Conservation (phyloP, 2,888 invertebrate species). For the Drosophila macrothrix region DNA sequence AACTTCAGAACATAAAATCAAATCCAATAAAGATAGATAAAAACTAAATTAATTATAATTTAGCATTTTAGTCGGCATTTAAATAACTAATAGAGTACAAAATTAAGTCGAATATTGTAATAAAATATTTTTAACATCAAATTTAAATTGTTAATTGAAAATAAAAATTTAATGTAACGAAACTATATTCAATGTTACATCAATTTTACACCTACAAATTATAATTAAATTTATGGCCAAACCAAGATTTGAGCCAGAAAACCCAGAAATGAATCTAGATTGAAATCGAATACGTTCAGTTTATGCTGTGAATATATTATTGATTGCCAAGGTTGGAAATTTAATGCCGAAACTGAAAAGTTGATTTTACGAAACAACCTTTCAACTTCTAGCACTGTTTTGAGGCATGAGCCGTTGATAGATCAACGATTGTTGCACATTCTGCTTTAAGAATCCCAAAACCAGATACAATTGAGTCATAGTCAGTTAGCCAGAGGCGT, state of each 20-base stretch:
- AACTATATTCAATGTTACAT: neutral
- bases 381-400: slow-evolving; percentile 13
- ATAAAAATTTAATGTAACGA: neutral
- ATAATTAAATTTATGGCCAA: neutral
- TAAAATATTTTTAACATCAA: neutral
- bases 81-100: no score
- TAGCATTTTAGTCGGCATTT: neutral
- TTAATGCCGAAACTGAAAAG: slow-evolving; percentile 21
- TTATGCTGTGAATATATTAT: neutral
- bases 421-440: slow-evolving; percentile 26
- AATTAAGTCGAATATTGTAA: neutral
- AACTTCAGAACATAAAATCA: neutral
- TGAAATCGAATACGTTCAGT: slow-evolving; percentile 10
- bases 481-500: slow-evolving; percentile 6
- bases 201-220: neutral
- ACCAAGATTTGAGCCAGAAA: neutral
- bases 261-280: slow-evolving; percentile 5
- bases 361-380: slow-evolving; percentile 15
- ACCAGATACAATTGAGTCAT: slow-evolving; percentile 47
- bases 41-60: neutral
- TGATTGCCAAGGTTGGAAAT: slow-evolving; percentile 25
- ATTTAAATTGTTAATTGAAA: neutral
- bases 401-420: slow-evolving; percentile 22
- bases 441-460: slow-evolving; percentile 6
- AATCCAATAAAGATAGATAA: neutral